Evolutionary conservation across 2,888 invertebrate genomes (phyloP).

Genomic region (Gnatocerus cornutus): DNA sequence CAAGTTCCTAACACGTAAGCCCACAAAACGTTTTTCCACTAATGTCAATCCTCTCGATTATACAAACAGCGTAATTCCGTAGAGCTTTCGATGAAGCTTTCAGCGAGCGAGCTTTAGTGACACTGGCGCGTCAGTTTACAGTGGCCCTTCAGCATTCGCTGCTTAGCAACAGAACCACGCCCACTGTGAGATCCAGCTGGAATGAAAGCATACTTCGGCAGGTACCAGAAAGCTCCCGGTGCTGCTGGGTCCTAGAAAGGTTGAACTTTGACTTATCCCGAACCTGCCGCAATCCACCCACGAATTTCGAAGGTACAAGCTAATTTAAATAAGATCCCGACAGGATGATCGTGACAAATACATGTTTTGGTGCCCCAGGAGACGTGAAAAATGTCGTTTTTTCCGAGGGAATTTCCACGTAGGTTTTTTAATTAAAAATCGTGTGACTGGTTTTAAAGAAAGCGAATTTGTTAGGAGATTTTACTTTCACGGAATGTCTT

Average conservation of each 20-base stretch:
- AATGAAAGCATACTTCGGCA: conserved; percentile 52
- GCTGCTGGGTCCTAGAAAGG: conserved; percentile 22
- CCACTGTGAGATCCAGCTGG: conserved; percentile 59
- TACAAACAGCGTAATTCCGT: conserved; percentile 44
- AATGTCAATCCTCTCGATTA: conserved; percentile 38
- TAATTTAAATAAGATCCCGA: conserved; percentile 25
- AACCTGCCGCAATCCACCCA: neutral
- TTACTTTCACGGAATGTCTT: neutral
- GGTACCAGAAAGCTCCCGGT: conserved; percentile 48
- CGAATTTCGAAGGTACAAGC: neutral
- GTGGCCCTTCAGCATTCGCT: conserved; percentile 66
- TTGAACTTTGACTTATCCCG: conserved; percentile 1
- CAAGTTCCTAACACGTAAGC: conserved; percentile 26
- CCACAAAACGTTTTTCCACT: conserved; percentile 37
- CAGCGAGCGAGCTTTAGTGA: conserved; percentile 61
- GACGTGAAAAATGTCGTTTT: conserved; percentile 12
- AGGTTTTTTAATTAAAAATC: conserved; percentile 7
- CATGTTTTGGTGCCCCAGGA: conserved; percentile 8
- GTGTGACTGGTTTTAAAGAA: neutral
- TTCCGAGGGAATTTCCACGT: conserved; percentile 8
- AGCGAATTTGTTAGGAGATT: conserved; percentile 3
- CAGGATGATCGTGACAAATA: conserved; percentile 30
- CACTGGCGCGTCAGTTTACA: conserved; percentile 64
- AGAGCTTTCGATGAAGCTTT: conserved; percentile 48
- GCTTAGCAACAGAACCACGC: conserved; percentile 68